These are phyloP conservation scores for Drosophila helvetica DNA, from an alignment of 2,888 invertebrate genomes.

Conservation along the genomic window DNA sequence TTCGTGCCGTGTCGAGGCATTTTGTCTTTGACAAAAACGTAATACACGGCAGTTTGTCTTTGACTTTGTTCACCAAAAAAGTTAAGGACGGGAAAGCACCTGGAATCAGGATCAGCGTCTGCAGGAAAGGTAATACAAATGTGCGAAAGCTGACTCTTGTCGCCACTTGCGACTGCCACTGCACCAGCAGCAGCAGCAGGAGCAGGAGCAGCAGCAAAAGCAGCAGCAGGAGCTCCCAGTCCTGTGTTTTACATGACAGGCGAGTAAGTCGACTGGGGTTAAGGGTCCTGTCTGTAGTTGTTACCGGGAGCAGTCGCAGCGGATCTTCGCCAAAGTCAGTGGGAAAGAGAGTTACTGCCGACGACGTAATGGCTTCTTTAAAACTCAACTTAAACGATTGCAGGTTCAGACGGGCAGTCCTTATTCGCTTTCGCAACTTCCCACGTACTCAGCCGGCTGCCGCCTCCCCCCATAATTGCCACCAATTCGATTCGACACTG, in stretches of 20 bases:
- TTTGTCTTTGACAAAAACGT: slow-evolving; percentile 78
- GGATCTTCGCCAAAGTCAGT: slow-evolving; percentile 22
- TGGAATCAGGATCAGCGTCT: slow-evolving; percentile 11
- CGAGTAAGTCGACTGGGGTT: slow-evolving; percentile 52
- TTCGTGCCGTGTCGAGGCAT: slow-evolving; percentile 62
- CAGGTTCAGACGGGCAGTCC: too few relatives aligned
- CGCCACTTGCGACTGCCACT: slow-evolving; percentile 64
- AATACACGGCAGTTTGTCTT: slow-evolving; percentile 79
- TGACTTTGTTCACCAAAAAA: slow-evolving; percentile 54
- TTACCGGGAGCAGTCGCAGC: slow-evolving; percentile 24
- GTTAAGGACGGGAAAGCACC: slow-evolving; percentile 28
- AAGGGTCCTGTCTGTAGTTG: slow-evolving; percentile 34
- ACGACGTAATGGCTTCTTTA: background rate
- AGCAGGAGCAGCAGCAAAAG: slow-evolving; percentile 12
- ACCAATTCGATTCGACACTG: background rate
- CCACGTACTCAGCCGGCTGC: background rate
- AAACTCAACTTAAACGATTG: slow-evolving; percentile 1
- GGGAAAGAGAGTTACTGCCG: slow-evolving; percentile 8
- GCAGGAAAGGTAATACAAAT: slow-evolving; percentile 52
- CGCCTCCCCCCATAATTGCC: background rate
- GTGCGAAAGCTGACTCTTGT: slow-evolving; percentile 71
- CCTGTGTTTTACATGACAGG: slow-evolving; percentile 73
- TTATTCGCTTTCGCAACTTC: too few relatives aligned
- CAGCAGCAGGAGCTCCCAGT: slow-evolving; percentile 44
- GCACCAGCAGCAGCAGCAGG: slow-evolving; percentile 5